Base-by-base conservation (phyloP, 2,888 invertebrate genomes). In the Heteromurus nitidus region DNA sequence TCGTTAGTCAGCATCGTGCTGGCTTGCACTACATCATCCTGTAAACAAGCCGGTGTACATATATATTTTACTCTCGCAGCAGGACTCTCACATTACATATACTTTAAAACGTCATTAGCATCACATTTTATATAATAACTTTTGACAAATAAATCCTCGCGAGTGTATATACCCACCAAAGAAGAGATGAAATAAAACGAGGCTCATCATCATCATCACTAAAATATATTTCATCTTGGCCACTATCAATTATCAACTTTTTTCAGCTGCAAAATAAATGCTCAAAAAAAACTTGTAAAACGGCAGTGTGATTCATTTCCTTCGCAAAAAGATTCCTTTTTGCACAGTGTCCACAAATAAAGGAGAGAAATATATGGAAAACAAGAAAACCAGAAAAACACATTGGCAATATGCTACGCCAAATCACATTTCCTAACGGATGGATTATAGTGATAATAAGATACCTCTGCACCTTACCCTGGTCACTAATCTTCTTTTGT, bases 91-190 rank as follows among this genome's bases (percentile, higher is more conserved):
- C 7, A 20, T 3, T 28, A 30, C n/a, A 60, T 9, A 20, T 60
- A 30, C 18, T 55, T 60, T 30, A 16, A 30, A 60, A 31, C 60
- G 20, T 67, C 67, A 67, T 67, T 67, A 67, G 67, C 67, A 67
- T 67, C 67, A 44, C 13, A 67, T 67, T n/a, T 67, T 24, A 67
- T 67, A 24, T 67, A 67, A 47, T 42, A 28, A 22, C 26, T 47
- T 67, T 67, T 67, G 67, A 47, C 67, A 67, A 67, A 67, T 2
- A 20, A 11, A 16, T 55, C 22, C 22, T 65, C 2, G 42, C 36
- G 30, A 60, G 30, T 18, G 22, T 55, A 55, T 55, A 36, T 36
- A 36, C 7, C 36, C 36, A 36, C 36, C 13, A 36, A 9, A 13
- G 36, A 36, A 9, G 36, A 13, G 36, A 9, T 36, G 36, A 36